Evolutionary conservation across 1,140 invertebrate species (phyloP).

Genomic region (Calephelis nemesis): DNA sequence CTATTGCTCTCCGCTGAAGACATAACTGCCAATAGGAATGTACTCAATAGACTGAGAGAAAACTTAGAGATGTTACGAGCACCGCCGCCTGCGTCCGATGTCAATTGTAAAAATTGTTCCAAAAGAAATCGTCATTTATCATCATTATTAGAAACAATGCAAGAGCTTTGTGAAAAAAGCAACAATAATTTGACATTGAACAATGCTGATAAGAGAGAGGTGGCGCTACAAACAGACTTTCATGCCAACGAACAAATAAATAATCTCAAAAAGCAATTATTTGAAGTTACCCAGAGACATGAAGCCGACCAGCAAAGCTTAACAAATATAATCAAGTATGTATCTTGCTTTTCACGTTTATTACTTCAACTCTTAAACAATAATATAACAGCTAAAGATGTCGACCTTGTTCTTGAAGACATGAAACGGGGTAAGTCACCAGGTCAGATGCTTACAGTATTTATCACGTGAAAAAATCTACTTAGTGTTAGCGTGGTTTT

Average conservation of each 20-base stretch:
- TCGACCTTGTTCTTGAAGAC: too few relatives aligned
- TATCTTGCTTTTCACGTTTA: conserved; percentile 3
- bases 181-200: background rate
- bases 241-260: conserved; percentile 4
- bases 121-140: conserved; percentile 11
- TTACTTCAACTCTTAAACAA: background rate
- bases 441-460: too few relatives aligned
- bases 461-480: too few relatives aligned
- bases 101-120: conserved; percentile 16
- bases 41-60: background rate
- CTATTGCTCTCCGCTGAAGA: background rate
- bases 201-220: conserved; percentile 19
- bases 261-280: conserved; percentile 28
- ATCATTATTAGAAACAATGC: conserved; percentile 3
- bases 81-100: background rate
- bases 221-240: conserved; percentile 20
- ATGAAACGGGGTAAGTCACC: too few relatives aligned
- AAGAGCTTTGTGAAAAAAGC: conserved; percentile 11
- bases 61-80: conserved; percentile 1
- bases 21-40: background rate
- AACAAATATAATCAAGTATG: conserved; percentile 45
- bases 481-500: too few relatives aligned
- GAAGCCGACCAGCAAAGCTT: conserved; percentile 45
- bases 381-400: too few relatives aligned
- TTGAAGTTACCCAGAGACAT: conserved; percentile 30